These are phyloP conservation scores for Drosophila ironensis DNA, from an alignment of 1,140 invertebrate species.

Conservation along the genomic window DNA sequence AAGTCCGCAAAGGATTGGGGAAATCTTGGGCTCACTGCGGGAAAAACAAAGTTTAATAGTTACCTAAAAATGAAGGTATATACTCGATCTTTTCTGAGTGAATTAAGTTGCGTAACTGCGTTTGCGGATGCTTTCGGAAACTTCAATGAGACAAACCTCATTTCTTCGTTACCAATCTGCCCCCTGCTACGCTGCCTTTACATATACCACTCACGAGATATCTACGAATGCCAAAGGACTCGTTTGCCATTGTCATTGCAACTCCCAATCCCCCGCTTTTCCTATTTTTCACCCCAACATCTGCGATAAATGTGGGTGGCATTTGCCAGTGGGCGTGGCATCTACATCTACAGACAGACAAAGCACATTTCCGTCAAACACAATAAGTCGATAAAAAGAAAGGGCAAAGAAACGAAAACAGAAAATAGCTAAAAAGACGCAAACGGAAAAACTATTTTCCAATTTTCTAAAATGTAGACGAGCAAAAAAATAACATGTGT, in stretches of 20 bases:
- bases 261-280: background rate
- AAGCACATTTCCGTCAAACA: slow-evolving; percentile 65
- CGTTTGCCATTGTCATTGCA: slow-evolving; percentile 37
- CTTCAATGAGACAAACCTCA: slow-evolving; percentile 31
- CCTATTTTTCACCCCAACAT: background rate
- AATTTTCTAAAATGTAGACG: slow-evolving; percentile 57
- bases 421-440: slow-evolving; percentile 27
- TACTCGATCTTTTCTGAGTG: background rate
- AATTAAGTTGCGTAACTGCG: slow-evolving; percentile 15
- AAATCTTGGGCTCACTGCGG: background rate
- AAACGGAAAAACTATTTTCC: slow-evolving; percentile 64
- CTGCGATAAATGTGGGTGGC: slow-evolving; percentile 10
- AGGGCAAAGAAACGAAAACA: slow-evolving; percentile 23
- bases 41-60: too few relatives aligned
- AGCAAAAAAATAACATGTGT: slow-evolving; percentile 15
- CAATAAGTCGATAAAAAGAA: slow-evolving; percentile 67
- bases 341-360: slow-evolving; percentile 25
- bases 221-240: slow-evolving; percentile 37
- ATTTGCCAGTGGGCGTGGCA: background rate
- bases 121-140: background rate
- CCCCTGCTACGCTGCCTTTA: too few relatives aligned
- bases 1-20: background rate
- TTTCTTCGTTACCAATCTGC: too few relatives aligned
- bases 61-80: too few relatives aligned
- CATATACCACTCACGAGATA: slow-evolving; percentile 14